Evolutionary conservation across 2,797 vertebrate species (phyloP).

Genomic region (Pipistrellus nathusii): DNA sequence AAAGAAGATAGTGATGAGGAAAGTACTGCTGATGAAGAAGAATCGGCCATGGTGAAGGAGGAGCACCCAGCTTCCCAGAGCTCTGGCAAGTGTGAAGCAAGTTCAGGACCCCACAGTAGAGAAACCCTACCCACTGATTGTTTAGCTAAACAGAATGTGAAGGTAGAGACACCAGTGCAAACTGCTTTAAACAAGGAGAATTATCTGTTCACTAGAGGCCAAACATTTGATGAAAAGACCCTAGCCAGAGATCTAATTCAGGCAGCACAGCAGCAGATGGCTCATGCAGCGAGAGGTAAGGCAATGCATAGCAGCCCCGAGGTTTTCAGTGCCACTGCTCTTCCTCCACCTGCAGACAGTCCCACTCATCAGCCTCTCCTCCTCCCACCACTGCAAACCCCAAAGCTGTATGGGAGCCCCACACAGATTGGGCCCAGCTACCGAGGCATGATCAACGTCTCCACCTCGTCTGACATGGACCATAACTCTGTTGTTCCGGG

Average conservation of each 20-base stretch:
- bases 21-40: conserved; percentile 80
- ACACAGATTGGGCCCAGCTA: conserved; percentile 90
- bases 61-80: conserved; percentile 76
- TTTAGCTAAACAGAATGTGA: conserved; percentile 81
- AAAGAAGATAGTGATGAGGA: conserved; percentile 83
- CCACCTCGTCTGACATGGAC: conserved; percentile 91
- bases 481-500: conserved; percentile 84
- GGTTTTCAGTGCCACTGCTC: conserved; percentile 81
- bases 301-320: conserved; percentile 87
- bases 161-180: conserved; percentile 84
- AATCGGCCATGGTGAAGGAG: conserved; percentile 81
- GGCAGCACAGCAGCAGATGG: conserved; percentile 88
- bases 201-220: conserved; percentile 65
- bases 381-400: conserved; percentile 85
- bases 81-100: conserved; percentile 56
- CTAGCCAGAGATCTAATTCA: conserved; percentile 91
- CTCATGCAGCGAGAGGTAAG: conserved; percentile 87
- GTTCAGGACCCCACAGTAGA: neutral
- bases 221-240: conserved; percentile 74
- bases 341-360: conserved; percentile 58
- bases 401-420: conserved; percentile 87
- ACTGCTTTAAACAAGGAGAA: conserved; percentile 81
- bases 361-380: conserved; percentile 85
- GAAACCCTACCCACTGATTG: conserved; percentile 66
- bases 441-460: conserved; percentile 95